These are phyloP conservation scores for Pitangus sulphuratus DNA, from an alignment of 2,797 vertebrate species.

Conservation along the genomic window DNA sequence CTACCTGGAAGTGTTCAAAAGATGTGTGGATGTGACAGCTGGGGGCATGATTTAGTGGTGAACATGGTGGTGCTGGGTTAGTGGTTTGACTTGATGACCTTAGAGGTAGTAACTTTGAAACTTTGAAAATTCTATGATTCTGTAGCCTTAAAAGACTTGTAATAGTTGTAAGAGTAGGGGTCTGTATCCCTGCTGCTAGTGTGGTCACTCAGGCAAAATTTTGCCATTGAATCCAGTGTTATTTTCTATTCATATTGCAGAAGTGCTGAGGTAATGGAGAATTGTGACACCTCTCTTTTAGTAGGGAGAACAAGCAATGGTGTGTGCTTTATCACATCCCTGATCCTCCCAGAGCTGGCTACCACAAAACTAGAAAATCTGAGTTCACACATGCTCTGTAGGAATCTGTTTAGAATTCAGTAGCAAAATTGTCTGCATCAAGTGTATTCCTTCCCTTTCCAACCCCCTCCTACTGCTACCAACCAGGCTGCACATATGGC, in stretches of 20 bases:
- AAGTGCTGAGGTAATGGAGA: not conserved
- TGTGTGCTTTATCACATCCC: not conserved
- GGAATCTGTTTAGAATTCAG: not conserved
- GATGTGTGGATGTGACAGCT: not conserved
- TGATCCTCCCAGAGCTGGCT: not conserved
- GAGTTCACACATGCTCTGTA: not conserved
- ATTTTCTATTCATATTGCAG: not conserved
- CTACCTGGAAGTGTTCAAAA: not conserved
- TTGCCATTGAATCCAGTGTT: not conserved
- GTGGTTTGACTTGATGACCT: not conserved
- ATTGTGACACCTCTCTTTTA: not conserved
- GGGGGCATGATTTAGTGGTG: not conserved
- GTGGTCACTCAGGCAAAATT: not conserved
- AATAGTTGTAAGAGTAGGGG: not conserved
- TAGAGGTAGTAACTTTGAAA: not conserved
- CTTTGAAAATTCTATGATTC: not conserved
- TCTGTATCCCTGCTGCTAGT: not conserved
- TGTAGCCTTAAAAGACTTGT: not conserved
- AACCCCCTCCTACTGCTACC: conserved; percentile 1
- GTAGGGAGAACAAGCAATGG: not conserved
- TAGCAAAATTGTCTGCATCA: not conserved
- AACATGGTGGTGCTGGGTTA: not conserved
- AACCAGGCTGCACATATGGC: conserved; percentile 40
- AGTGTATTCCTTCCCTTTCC: conserved; percentile 19
- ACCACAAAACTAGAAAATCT: not conserved